Evolutionary conservation across 2,113 vertebrate genomes (phyloP).

Genomic region (Tricholaema leucomelas): DNA sequence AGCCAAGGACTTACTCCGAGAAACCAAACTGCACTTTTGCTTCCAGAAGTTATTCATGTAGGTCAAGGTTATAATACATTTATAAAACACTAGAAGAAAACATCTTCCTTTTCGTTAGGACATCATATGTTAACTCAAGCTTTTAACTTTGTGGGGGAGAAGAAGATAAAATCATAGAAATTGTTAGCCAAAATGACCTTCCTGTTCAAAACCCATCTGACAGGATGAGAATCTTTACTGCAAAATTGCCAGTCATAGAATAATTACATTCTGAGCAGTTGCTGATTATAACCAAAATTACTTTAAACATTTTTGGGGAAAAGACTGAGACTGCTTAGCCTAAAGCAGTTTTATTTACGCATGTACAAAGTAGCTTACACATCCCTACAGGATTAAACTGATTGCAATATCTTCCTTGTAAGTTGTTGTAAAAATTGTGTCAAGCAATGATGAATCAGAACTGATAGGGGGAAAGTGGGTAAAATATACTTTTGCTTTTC

Average conservation of each 20-base stretch:
- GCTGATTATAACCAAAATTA: slow-evolving; percentile 29
- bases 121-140: neutral
- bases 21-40: neutral
- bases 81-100: neutral
- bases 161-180: neutral
- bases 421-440: slow-evolving; percentile 11
- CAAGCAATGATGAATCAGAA: neutral
- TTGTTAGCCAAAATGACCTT: slow-evolving; percentile 3
- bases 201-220: neutral
- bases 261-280: neutral
- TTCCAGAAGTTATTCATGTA: neutral
- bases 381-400: slow-evolving; percentile 17
- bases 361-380: neutral
- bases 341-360: slow-evolving; percentile 22
- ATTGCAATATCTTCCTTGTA: neutral
- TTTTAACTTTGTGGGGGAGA: neutral
- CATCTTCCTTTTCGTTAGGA: neutral
- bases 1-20: neutral
- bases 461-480: neutral
- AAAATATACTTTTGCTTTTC: neutral
- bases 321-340: neutral
- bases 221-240: neutral
- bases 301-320: slow-evolving; percentile 19
- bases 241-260: neutral
- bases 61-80: neutral